Base-by-base conservation (phyloP, 1,140 invertebrate genomes). In the Dolichoris vasculosae region DNA sequence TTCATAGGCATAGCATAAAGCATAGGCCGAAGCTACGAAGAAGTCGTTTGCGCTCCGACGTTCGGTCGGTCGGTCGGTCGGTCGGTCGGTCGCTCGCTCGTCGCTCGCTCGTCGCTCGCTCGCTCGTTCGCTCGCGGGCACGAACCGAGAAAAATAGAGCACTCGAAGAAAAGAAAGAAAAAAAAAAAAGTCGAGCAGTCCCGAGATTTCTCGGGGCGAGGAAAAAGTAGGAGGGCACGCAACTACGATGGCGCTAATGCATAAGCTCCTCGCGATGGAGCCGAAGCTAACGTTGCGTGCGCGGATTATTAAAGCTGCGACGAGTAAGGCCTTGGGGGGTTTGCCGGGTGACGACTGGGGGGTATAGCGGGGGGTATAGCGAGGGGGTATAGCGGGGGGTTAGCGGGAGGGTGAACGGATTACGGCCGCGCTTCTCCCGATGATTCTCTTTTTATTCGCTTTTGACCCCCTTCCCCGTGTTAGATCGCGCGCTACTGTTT, bases 401-500 rank as follows among this genome's bases (percentile, higher is more conserved):
- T n/a, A n/a, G 38, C 43, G 26, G 46, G 48, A 17, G 15, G 17
- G 23, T 46, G 73, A 35, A 9, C 69, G 69, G 69, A 73, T 73
- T 73, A 73, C 13, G 69, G 69, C 38, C 69, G 69, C 20, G 17
- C 59, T 7, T 26, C 51, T 51, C 55, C 26, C 9, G 43, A 55
- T 76, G 20, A 51, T 46, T 75, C 48, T 63, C 51, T 78, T 55
- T 78, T 63, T 63, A 35, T 40, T 59, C 23, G n/a, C 8, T 64
- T 32, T 38, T 26, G 38, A 26, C 23, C 38, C 69, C 26, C 69
- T 13, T 9, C 23, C 11, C 9, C 55, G 77, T 9, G 55, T 55
- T 64, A 67, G 78, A 64, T 80, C 78, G 35, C 7, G 55, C n/a
- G 83, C 83, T 84, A 79, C 83, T 48, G 78, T 67, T 64, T 85